Percentiles rank a stretch among this genome's conserved stretches.
These are phyloP conservation scores for Clivina fossor DNA, from an alignment of 2,888 invertebrate species.

Conservation along the genomic window DNA sequence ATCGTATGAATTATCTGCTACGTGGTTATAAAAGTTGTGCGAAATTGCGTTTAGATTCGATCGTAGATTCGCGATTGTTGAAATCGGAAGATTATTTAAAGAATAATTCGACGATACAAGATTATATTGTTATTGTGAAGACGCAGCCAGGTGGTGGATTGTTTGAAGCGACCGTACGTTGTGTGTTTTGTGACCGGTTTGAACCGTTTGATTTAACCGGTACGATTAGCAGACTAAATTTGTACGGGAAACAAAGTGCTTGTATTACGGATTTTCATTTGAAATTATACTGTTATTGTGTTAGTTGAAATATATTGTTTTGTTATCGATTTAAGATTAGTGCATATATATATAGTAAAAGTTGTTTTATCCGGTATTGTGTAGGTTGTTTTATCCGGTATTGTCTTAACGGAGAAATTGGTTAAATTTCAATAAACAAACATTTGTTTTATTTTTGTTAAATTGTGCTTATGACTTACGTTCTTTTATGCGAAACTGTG, in stretches of 20 bases:
- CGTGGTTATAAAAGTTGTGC: constrained; percentile 66
- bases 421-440: too few relatives aligned
- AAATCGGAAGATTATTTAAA: constrained; percentile 50
- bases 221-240: constrained; percentile 74
- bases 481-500: too few relatives aligned
- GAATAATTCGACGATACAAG: constrained; percentile 55
- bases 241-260: constrained; percentile 78
- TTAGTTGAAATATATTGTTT: constrained; percentile 21
- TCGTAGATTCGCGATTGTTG: constrained; percentile 70
- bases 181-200: constrained; percentile 46
- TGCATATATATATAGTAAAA: too few relatives aligned
- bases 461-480: too few relatives aligned
- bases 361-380: too few relatives aligned
- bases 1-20: constrained; percentile 66
- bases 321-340: too few relatives aligned
- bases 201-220: constrained; percentile 60
- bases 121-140: constrained; percentile 65
- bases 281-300: constrained; percentile 78
- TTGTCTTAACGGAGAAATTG: too few relatives aligned
- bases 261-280: constrained; percentile 75
- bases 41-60: constrained; percentile 60
- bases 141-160: constrained; percentile 69
- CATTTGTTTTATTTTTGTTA: too few relatives aligned
- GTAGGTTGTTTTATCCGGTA: too few relatives aligned
- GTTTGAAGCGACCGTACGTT: constrained; percentile 78